phyloP scores from a whole-genome alignment of 1,140 invertebrate species.

The Temnothorax longispinosus region DNA sequence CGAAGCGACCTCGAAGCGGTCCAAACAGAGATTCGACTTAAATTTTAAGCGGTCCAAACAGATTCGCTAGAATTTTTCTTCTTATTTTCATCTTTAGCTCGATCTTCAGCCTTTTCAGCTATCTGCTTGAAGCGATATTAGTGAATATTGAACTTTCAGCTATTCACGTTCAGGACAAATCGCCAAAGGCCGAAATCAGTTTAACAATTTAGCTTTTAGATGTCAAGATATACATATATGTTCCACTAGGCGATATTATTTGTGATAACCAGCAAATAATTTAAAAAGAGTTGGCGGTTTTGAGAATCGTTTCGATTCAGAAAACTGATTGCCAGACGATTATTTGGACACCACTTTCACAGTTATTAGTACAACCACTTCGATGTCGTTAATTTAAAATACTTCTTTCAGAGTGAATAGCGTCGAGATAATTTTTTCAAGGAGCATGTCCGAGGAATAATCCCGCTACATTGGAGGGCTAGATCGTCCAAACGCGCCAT shows the following conservation, averaged over 20 bases:
- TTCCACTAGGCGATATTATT: background rate
- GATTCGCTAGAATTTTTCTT: background rate
- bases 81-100: too few relatives aligned
- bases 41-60: background rate
- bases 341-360: background rate
- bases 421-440: background rate
- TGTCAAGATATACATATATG: background rate
- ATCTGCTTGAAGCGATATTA: background rate
- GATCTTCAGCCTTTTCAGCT: background rate
- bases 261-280: background rate
- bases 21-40: background rate
- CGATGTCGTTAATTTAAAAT: slow-evolving; percentile 2
- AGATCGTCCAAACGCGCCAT: slow-evolving; percentile 51
- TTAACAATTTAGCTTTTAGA: background rate
- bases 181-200: background rate
- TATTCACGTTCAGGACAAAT: background rate
- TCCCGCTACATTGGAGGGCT: background rate
- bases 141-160: background rate
- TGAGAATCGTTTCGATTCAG: background rate
- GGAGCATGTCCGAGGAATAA: background rate
- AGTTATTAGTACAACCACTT: background rate
- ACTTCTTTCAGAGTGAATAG: background rate
- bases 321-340: background rate
- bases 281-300: background rate
- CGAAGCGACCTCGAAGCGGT: background rate